Evolutionary conservation across 2,888 invertebrate genomes (phyloP), one percentile per base, ranked within the genome.

Genomic region (Eilema caniola): DNA sequence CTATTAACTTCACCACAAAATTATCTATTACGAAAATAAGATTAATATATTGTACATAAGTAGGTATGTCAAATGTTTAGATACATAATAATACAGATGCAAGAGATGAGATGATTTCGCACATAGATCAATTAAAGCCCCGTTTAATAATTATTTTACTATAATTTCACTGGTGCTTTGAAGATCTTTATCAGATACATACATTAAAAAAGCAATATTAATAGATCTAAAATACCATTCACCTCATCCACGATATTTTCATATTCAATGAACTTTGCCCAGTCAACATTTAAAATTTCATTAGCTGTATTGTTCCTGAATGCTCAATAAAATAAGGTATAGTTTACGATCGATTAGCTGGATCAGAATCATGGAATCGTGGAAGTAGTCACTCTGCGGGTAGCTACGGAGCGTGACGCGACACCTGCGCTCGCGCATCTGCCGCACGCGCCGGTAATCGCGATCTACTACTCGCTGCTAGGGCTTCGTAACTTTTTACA

Each of bases 361-460:
- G 75, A 79, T 83, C 76, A 62, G 71, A 71, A 53, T 72, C 61
- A 60, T 70, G 28, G 72, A 31, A 47, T 72, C 61, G 61, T 70
- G 31, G 72, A 31, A 60, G 73, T 74, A 72, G 76, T 72, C 67
- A 74, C 59, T 75, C 70, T 73, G 70, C 70, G 77, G 71, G 74
- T 76, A 76, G 57, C 86, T 83, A 77, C 81, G 84, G 79, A 81
- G 84, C 92, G 89, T 91, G 87, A 90, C 90, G 69, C 23, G 74
- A 67, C 93, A 92, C 92, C 93, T 93, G 93, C 90, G 83, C 83
- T 37, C 41, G 73, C 79, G 86, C 93, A 93, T 92, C 94, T 93
- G 93, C 89, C 88, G 88, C 89, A 88, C 90, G 91, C 89, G 87
- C 87, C 84, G 84, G 69, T 88, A 88, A 86, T 85, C 86, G 81